phyloP scores from a whole-genome alignment of 2,113 vertebrate species.

The Mesitornis unicolor region DNA sequence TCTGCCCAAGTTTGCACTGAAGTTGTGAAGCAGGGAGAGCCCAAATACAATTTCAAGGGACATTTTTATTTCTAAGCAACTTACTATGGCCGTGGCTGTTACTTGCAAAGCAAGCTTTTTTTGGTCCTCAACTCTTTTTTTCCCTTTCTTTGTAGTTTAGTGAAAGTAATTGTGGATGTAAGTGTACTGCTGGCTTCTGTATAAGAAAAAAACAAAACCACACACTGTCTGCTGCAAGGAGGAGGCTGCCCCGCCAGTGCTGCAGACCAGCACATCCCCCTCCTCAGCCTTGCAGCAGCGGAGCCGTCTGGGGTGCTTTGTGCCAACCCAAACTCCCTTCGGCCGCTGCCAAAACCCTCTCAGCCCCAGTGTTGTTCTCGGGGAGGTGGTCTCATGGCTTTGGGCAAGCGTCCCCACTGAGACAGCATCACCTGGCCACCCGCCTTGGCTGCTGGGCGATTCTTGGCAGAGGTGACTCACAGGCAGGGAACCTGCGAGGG shows the following conservation, averaged over 20 bases:
- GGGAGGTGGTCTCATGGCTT: background rate
- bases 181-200: background rate
- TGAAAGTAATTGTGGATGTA: background rate
- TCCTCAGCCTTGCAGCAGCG: background rate
- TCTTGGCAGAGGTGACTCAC: background rate
- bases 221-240: rapidly evolving
- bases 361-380: background rate
- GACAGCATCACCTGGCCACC: background rate
- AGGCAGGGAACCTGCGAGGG: background rate
- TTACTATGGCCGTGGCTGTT: background rate
- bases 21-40: background rate
- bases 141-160: background rate
- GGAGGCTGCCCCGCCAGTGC: background rate
- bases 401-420: rapidly evolving
- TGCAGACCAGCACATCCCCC: background rate
- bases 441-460: background rate
- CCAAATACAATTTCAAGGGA: background rate
- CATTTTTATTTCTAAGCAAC: background rate
- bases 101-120: background rate
- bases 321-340: background rate
- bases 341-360: background rate
- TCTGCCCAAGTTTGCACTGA: background rate
- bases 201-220: background rate
- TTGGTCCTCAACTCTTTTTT: rapidly evolving
- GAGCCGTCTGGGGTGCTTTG: background rate